Conservation (phyloP, 2,888 invertebrate species). For the Mechanitis mazaeus region DNA sequence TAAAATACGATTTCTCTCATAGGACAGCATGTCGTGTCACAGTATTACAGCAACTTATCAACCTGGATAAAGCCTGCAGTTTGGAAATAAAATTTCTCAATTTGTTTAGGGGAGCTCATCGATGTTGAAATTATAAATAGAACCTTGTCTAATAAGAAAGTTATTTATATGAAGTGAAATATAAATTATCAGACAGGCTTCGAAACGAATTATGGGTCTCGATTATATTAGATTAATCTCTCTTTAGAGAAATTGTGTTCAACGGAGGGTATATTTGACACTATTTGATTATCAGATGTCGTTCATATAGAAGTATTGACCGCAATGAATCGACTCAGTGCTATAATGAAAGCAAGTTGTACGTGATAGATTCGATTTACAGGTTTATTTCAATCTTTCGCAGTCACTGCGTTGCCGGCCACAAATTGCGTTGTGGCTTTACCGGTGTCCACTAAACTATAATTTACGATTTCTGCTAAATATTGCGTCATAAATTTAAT, state of each 20-base stretch:
- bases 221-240: conserved; percentile 36
- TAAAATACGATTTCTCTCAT: conserved; percentile 31
- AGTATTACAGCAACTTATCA: conserved; percentile 10
- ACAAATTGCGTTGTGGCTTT: conserved; percentile 68
- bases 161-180: conserved; percentile 66
- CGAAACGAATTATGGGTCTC: conserved; percentile 57
- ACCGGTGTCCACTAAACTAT: conserved; percentile 51
- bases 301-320: conserved; percentile 34
- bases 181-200: conserved; percentile 52
- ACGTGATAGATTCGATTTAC: conserved; percentile 72
- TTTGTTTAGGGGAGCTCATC: conserved; percentile 45
- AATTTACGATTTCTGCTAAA: conserved; percentile 30
- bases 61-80: conserved; percentile 42
- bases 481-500: conserved; percentile 6
- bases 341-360: conserved; percentile 60
- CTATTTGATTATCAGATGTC: conserved; percentile 10
- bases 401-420: conserved; percentile 49
- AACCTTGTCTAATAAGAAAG: conserved; percentile 55
- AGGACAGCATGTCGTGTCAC: conserved; percentile 10
- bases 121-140: conserved; percentile 60
- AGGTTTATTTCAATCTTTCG: conserved; percentile 65
- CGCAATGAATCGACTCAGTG: conserved; percentile 59
- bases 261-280: conserved; percentile 2
- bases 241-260: too few relatives aligned
- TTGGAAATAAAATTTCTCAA: conserved; percentile 44